These are phyloP conservation scores for Eupeodes luniger DNA, from an alignment of 2,888 invertebrate genomes.

Conservation along the genomic window DNA sequence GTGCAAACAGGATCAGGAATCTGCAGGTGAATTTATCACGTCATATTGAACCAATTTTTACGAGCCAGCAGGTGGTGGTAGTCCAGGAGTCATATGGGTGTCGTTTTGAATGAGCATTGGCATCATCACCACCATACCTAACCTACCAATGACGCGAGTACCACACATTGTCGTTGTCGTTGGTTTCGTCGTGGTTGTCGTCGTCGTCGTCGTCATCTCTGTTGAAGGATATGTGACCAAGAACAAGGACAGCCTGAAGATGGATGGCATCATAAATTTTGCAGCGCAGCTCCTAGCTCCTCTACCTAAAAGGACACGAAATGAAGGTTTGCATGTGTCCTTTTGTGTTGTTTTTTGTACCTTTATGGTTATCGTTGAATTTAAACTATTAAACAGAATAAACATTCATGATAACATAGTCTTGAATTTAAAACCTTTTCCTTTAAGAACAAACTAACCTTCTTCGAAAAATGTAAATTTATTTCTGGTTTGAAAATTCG, in stretches of 20 bases:
- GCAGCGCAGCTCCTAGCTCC: slow-evolving; percentile 4
- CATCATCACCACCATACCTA: slow-evolving; percentile 6
- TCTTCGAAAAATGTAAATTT: neutral
- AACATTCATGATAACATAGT: neutral
- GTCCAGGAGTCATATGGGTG: slow-evolving; percentile 22
- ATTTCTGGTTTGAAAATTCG: too few relatives aligned
- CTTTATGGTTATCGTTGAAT: neutral
- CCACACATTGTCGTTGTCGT: neutral
- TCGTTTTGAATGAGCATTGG: slow-evolving; percentile 36
- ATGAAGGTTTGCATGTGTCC: slow-evolving; percentile 8
- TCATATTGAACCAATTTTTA: slow-evolving; percentile 41
- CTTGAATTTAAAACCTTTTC: too few relatives aligned
- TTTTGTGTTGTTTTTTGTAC: neutral
- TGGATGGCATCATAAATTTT: slow-evolving; percentile 44
- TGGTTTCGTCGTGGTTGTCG: too few relatives aligned
- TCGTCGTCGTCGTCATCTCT: neutral
- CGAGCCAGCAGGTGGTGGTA: slow-evolving; percentile 29
- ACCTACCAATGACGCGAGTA: neutral
- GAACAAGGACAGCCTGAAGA: slow-evolving; percentile 43
- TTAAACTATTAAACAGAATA: slow-evolving; percentile 1
- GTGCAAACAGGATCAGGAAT: slow-evolving; percentile 35
- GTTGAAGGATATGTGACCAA: slow-evolving; percentile 52
- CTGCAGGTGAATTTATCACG: slow-evolving; percentile 55
- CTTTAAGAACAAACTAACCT: too few relatives aligned
- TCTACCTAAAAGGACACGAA: neutral